Conservation (phyloP, 2,113 vertebrate species). For the Climacteris rufus region DNA sequence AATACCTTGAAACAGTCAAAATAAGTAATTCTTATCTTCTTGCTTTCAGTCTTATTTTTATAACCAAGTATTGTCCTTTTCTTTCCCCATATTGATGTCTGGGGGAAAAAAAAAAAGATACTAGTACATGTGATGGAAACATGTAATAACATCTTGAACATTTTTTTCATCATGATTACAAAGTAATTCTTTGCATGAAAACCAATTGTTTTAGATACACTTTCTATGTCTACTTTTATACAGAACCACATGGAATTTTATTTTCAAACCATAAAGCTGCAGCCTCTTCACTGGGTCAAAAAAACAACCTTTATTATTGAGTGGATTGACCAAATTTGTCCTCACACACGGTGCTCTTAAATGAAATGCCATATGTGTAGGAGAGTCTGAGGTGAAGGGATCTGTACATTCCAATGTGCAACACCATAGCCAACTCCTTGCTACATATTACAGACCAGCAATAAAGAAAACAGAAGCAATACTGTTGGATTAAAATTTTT, state of each 20-base stretch:
- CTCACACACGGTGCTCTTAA: background rate
- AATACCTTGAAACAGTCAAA: background rate
- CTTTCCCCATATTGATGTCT: background rate
- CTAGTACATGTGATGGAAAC: background rate
- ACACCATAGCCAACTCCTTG: background rate
- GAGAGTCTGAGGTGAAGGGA: background rate
- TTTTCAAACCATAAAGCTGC: background rate
- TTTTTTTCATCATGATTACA: background rate
- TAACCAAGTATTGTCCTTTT: background rate
- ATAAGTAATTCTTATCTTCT: background rate
- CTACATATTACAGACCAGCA: background rate
- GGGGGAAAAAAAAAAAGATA: fast-evolving
- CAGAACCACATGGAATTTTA: background rate
- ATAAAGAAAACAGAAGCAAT: background rate
- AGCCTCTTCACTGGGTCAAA: background rate
- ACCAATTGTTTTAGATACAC: background rate
- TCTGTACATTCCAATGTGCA: background rate
- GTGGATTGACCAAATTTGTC: background rate
- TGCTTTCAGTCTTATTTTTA: background rate
- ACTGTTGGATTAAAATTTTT: background rate
- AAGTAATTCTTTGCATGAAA: background rate
- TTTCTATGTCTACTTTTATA: background rate
- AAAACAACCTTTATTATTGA: background rate
- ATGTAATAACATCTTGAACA: background rate
- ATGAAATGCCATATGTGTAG: background rate